These are phyloP conservation scores for Bos taurus DNA, from an alignment of 2,113 vertebrate genomes.

Conservation along the genomic window ARS-UCD2.0 NC_037352.1:37407501-37408000, in stretches of 20 bases:
- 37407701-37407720: neutral
- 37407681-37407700: neutral
- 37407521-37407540: fast-evolving
- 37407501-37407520: neutral
- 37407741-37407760: neutral
- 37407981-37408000: neutral
- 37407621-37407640: fast-evolving
- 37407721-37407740: neutral
- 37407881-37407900: neutral
- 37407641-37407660: neutral
- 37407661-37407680: neutral
- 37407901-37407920: neutral
- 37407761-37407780: neutral
- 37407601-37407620: neutral
- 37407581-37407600: neutral
- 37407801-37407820: neutral
- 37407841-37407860: neutral
- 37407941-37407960: neutral
- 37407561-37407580: neutral
- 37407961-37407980: neutral
- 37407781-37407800: neutral
- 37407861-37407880: neutral
- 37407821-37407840: neutral
- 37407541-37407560: neutral
- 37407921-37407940: neutral